A percentile compares a stretch with the other conserved stretches of the same genome.
phyloP scores from a whole-genome alignment of 2,113 vertebrate genomes.

The Sander lucioperca region DNA sequence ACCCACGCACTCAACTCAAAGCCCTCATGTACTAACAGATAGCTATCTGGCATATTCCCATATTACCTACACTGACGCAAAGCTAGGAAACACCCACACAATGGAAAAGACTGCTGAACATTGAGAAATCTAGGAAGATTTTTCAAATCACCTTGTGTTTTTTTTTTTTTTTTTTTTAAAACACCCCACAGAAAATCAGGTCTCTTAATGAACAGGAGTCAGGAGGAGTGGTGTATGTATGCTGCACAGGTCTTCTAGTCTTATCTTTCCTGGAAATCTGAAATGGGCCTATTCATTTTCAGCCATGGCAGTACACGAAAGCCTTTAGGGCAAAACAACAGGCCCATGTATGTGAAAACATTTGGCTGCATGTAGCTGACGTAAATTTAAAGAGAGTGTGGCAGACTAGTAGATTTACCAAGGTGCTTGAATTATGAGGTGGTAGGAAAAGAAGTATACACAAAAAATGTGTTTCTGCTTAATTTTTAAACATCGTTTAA shows the following conservation, averaged over 20 bases:
- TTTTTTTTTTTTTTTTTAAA: too few relatives aligned
- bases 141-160: conserved; percentile 34
- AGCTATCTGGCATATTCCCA: conserved; percentile 78
- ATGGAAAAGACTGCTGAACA: conserved; percentile 40
- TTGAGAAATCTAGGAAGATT: conserved; percentile 48
- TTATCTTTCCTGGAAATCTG: conserved; percentile 16
- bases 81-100: conserved; percentile 65
- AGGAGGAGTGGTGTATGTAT: background rate
- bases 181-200: background rate
- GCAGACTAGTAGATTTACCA: background rate
- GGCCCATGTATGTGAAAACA: background rate
- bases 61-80: conserved; percentile 68
- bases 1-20: conserved; percentile 75
- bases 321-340: conserved; percentile 1
- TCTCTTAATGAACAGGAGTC: conserved; percentile 1
- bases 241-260: background rate
- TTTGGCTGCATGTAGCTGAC: background rate
- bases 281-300: conserved; percentile 10
- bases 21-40: conserved; percentile 81
- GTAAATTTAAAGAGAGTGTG: background rate
- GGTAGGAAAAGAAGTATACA: too few relatives aligned
- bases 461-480: too few relatives aligned
- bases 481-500: background rate
- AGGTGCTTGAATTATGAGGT: too few relatives aligned
- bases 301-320: background rate